These are phyloP conservation scores for Eolophus roseicapilla DNA, from an alignment of 2,113 vertebrate genomes.

Conservation along the genomic window DNA sequence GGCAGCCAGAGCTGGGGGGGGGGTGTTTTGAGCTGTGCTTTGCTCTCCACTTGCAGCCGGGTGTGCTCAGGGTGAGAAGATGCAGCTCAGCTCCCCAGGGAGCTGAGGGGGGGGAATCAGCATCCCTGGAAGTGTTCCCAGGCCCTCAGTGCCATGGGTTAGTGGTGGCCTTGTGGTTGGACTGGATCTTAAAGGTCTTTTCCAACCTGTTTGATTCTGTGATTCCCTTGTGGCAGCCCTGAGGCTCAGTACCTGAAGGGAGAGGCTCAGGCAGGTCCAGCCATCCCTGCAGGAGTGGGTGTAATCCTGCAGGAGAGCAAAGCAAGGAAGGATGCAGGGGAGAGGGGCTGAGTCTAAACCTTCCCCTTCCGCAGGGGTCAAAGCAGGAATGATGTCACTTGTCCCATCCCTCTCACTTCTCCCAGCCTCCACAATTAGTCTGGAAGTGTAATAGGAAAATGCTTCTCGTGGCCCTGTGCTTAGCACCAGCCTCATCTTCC, in stretches of 20 bases:
- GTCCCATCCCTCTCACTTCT: neutral
- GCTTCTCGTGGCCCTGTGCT: neutral
- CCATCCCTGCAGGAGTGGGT: rapidly evolving
- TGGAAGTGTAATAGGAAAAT: neutral
- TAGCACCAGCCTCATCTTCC: neutral
- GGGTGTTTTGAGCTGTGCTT: too few relatives aligned
- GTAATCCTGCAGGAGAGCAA: neutral
- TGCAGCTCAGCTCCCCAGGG: too few relatives aligned
- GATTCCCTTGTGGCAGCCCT: neutral
- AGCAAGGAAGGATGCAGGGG: neutral
- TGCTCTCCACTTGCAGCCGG: too few relatives aligned
- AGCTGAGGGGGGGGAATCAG: too few relatives aligned
- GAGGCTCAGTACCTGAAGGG: neutral
- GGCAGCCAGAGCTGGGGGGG: too few relatives aligned
- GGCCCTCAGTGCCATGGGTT: too few relatives aligned
- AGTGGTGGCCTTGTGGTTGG: too few relatives aligned
- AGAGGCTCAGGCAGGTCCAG: neutral
- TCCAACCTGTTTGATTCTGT: too few relatives aligned
- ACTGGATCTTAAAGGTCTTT: too few relatives aligned
- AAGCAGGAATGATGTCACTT: neutral
- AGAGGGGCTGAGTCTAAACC: neutral
- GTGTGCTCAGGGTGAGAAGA: too few relatives aligned
- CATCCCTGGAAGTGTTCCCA: too few relatives aligned
- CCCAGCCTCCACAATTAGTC: neutral
- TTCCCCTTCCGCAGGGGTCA: neutral